Conservation (phyloP, 2,797 vertebrate genomes). For the Periparus ater region DNA sequence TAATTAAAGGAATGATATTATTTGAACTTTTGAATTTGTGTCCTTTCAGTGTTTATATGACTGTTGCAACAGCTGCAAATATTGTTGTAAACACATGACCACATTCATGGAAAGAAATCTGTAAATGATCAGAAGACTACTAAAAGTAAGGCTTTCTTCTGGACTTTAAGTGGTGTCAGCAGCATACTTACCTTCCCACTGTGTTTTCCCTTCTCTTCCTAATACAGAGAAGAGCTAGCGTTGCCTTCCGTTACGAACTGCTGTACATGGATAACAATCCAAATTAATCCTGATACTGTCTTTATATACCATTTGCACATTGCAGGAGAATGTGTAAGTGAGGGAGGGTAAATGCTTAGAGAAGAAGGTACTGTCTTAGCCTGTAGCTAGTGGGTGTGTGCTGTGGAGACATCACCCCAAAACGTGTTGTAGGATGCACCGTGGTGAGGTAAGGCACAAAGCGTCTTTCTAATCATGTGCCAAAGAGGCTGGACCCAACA, state of each 20-base stretch:
- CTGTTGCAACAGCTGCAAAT: neutral
- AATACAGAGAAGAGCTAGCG: neutral
- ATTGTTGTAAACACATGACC: neutral
- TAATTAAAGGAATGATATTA: neutral
- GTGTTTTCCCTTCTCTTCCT: neutral
- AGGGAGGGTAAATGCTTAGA: neutral
- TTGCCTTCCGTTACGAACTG: neutral
- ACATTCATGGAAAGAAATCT: neutral
- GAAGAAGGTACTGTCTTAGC: neutral
- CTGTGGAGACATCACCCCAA: neutral
- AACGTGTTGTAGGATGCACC: fast-evolving
- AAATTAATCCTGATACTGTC: neutral
- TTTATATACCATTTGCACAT: neutral
- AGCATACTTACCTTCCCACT: neutral
- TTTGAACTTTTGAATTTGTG: neutral
- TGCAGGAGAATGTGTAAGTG: neutral
- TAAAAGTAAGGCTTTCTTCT: neutral
- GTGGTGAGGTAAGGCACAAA: neutral
- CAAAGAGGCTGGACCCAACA: neutral
- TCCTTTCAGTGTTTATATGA: neutral
- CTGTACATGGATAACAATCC: neutral
- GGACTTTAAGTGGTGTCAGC: neutral
- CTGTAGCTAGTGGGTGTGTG: neutral
- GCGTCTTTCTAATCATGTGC: neutral
- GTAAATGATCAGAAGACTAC: neutral